Base-by-base conservation (phyloP, 2,113 vertebrate genomes). In the Oncorhynchus kisutch region DNA sequence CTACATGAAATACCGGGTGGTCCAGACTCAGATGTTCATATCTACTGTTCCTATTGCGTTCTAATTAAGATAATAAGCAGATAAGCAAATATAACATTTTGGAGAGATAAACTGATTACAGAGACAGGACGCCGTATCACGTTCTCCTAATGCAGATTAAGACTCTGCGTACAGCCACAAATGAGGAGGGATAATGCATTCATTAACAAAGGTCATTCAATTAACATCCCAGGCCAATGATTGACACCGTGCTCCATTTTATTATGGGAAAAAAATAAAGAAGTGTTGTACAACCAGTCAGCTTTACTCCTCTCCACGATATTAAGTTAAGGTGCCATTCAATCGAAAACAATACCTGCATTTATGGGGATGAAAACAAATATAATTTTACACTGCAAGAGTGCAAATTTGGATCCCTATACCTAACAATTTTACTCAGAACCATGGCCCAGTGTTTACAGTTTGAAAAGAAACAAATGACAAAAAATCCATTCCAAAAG, bases 141-240 rank as follows among this genome's bases (percentile, higher is more conserved):
- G 14, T 76, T 68, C 68, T 24, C 4, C 20, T 70, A 78, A 69
- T 77, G 70, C 48, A 78, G 79, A 70, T 77, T 24, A 24, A 73
- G 71, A 79, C 67, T 67, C 67, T 67, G 76, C 62, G 76, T 65
- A 54, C 39, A 20, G 72, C 77, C 80, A 69, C 84, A 83, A 86
- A 87, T 79, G 75, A 79, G 71, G 29, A 18, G 11, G 16, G 24
- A 34, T 81, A 81, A 84, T 75, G 78, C 49, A 79, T 75, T 81
- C 3, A 25, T 80, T 78, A 78, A 29, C 48, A 29, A 78, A 82
- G 85, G 84, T 84, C 86, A 90, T 89, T 89, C 75, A 85, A 88
- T 90, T 87, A 86, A 85, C 81, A 78, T 49, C 68, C 31, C 14
- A 11, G 45, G 68, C 39, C n/a, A 70, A n/a, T 54, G 74, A 75